These are phyloP conservation scores for Euthynnus affinis DNA, from an alignment of 2,797 vertebrate species.

Conservation along the genomic window DNA sequence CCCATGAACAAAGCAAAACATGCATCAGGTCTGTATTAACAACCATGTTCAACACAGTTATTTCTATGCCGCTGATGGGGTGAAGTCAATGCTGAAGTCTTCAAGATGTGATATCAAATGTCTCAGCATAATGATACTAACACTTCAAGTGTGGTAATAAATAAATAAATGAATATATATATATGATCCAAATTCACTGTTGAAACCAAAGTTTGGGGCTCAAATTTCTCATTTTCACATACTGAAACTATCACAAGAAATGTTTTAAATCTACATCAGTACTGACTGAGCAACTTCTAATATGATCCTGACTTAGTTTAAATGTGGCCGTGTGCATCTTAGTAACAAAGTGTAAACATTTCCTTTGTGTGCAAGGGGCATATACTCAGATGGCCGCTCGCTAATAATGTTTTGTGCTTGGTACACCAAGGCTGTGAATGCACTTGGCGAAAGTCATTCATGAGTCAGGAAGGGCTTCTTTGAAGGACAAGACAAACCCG, in stretches of 20 bases:
- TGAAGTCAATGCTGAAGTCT: not conserved
- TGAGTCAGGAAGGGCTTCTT: constrained; percentile 5
- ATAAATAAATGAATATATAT: no score
- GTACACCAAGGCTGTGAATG: constrained; percentile 47
- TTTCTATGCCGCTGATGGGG: not conserved
- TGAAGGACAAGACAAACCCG: constrained; percentile 2
- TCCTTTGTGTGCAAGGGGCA: constrained; percentile 51
- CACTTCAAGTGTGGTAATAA: not conserved
- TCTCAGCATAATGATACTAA: not conserved
- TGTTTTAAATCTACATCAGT: not conserved
- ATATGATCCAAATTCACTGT: no score
- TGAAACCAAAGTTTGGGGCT: not conserved
- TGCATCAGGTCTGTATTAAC: not conserved
- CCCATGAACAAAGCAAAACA: constrained; percentile 20
- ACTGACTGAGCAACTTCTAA: not conserved
- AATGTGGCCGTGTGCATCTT: constrained; percentile 14
- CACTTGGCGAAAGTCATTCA: constrained; percentile 36
- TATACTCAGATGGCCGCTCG: constrained; percentile 49
- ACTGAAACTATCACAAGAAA: not conserved
- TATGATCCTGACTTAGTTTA: not conserved
- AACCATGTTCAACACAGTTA: constrained; percentile 5
- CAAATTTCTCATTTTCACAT: not conserved
- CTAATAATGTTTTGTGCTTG: constrained; percentile 65
- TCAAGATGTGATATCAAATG: not conserved
- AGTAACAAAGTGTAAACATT: constrained; percentile 47